Evolutionary conservation across 1,140 invertebrate genomes (phyloP), one percentile per base, ranked within the genome.

Genomic region (Diorhabda sublineata): DNA sequence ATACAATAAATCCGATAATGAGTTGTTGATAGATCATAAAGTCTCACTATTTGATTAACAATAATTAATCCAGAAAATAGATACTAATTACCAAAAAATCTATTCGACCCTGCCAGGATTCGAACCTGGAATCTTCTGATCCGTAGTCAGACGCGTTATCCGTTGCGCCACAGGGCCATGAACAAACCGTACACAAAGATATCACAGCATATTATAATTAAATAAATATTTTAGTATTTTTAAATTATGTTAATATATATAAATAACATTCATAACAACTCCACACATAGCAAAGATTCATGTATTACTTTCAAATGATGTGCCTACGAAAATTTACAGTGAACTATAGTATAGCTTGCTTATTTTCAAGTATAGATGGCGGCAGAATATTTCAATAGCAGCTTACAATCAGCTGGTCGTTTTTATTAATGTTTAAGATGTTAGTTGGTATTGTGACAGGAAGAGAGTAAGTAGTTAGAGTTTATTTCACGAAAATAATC

Each of bases 71-170:
- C 26, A 26, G 26, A 26, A 26, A 26, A 26, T 26, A 26, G 2
- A 56, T 1, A 56, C n/a, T 6, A 56, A 56, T n/a, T n/a, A 56
- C 52, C 52, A 56, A 67, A 71, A 71, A 71, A 66, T 44, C 26
- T 11, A 42, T 42, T 47, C 79, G 79, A 92, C 88, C 90, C 86
- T 91, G 91, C 90, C 90, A 92, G 90, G 91, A 92, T 91, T 92
- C 90, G 90, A 92, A 92, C 90, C 90, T 91, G 90, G 90, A 92
- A 91, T 92, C 90, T 91, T 91, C 89, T 91, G 90, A 91, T 92
- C 90, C 90, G 90, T 92, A 92, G 90, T 91, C 90, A 92, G 90
- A 91, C 90, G 90, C 90, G 91, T 92, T 92, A 92, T 92, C 90
- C 91, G 86, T 92, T 92, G 90, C 91, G 90, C 90, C 90, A 92